phyloP scores from a whole-genome alignment of 2,113 vertebrate species.

The Oostethus manadensis region DNA sequence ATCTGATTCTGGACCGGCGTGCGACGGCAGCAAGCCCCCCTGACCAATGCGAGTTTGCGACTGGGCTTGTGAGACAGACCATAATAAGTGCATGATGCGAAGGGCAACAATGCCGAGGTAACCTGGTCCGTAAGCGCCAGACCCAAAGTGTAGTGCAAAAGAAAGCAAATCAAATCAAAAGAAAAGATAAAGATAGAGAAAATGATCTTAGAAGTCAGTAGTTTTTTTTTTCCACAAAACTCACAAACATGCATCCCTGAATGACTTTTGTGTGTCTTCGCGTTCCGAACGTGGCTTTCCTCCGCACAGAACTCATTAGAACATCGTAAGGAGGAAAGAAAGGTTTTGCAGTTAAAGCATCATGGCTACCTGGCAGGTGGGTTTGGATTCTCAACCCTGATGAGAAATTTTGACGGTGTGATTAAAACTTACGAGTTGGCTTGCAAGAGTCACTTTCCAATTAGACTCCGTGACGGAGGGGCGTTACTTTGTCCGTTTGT shows the following conservation, averaged over 20 bases:
- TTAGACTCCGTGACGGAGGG: slow-evolving; percentile 42
- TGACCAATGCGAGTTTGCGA: slow-evolving; percentile 46
- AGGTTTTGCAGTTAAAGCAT: slow-evolving; percentile 67
- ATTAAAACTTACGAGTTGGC: slow-evolving; percentile 46
- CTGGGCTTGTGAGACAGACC: slow-evolving; percentile 67
- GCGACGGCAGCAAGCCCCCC: slow-evolving; percentile 42
- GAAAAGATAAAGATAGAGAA: slow-evolving; percentile 54
- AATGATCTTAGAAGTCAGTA: slow-evolving; percentile 64
- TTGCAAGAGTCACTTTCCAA: slow-evolving; percentile 55
- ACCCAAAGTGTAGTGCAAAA: slow-evolving; percentile 77
- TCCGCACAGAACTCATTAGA: slow-evolving; percentile 59
- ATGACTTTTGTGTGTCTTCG: slow-evolving; percentile 69
- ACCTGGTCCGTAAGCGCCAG: slow-evolving; percentile 71
- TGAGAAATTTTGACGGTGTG: slow-evolving; percentile 50
- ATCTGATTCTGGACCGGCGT: slow-evolving; percentile 52
- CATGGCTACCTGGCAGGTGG: slow-evolving; percentile 65
- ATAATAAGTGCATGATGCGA: slow-evolving; percentile 75
- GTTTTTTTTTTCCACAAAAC: slow-evolving; percentile 57
- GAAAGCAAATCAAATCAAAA: slow-evolving; percentile 68
- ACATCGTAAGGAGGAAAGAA: slow-evolving; percentile 63
- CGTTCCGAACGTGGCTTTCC: slow-evolving; percentile 60
- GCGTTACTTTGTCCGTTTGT: slow-evolving; percentile 34
- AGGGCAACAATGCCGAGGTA: slow-evolving; percentile 75
- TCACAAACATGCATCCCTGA: slow-evolving; percentile 77
- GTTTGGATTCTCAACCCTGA: slow-evolving; percentile 59